Base-by-base conservation (phyloP, 2,113 vertebrate species). In the Butorides virescens region DNA sequence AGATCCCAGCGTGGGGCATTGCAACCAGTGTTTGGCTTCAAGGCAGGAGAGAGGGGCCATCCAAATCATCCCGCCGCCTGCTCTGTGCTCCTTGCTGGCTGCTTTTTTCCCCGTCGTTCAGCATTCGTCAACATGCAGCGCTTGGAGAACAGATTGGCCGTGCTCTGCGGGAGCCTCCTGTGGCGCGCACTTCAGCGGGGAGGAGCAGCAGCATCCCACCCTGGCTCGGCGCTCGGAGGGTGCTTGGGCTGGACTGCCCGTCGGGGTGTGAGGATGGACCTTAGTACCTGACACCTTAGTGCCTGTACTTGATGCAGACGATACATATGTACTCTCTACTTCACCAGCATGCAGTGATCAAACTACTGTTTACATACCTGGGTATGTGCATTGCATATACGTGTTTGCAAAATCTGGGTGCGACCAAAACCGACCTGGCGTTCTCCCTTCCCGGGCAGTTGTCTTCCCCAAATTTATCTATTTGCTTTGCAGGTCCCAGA, bases 171-270 rank as follows among this genome's bases (percentile, higher is more conserved):
- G 67, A 82, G 6, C 50, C 30, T 56, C 23, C 39, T 36, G 11
- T 9, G 1, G 36, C 3, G 3, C 46, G 82, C 1, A 0, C 15
- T 49, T 47, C 22, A 32, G 0, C 1, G 0, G 8, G 56, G 46
- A 71, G 25, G 37, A 73, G 30, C 32, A 39, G 74, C 62, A 44
- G 15, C 44, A 25, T 85, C 63, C 61, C 23, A 20, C 5, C 7
- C 37, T n/a, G 26, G 26, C 68, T 68, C 37, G 65, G 65, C 11
- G 9, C 58, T 53, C 18, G 20, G 46, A 74, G 80, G 47, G 6
- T 68, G 37, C 55, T 67, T 5, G 4, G 66, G 52, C 23, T 73
- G 0, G 5, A 4, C 9, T 44, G 44, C 30, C 20, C 37, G 2
- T 88, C 15, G 9, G 49, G 74, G 21, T 67, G 67, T 81, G 39